A percentile compares a stretch with the other conserved stretches of the same genome.
phyloP scores from a whole-genome alignment of 2,113 vertebrate species.

The Copsychus sechellarum region DNA sequence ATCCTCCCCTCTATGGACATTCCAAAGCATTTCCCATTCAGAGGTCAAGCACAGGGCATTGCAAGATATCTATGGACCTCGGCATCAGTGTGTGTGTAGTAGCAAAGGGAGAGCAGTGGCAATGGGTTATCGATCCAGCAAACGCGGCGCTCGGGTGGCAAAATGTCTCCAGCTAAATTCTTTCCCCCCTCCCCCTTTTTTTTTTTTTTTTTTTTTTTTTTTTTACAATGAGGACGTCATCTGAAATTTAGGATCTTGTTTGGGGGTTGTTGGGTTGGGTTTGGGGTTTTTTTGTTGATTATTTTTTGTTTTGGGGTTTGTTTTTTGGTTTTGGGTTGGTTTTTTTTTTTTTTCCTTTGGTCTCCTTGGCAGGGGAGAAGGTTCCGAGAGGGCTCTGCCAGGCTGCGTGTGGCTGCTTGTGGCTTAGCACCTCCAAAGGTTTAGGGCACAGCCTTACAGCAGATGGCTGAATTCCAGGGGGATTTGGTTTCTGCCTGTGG shows the following conservation, averaged over 20 bases:
- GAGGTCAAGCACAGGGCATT: constrained; percentile 86
- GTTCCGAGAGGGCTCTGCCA: constrained; percentile 12
- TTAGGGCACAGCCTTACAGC: constrained; percentile 14
- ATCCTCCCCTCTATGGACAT: constrained; percentile 88
- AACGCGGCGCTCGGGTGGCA: constrained; percentile 13
- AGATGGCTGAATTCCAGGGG: constrained; percentile 38
- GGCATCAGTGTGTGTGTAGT: constrained; percentile 60
- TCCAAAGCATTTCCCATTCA: constrained; percentile 92
- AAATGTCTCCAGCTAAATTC: not conserved
- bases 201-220: not conserved
- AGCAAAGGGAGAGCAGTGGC: constrained; percentile 68
- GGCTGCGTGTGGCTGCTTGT: constrained; percentile 31
- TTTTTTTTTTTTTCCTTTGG: not conserved
- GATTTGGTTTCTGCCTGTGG: constrained; percentile 36
- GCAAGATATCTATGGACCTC: constrained; percentile 76
- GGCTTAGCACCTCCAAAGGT: constrained; percentile 51
- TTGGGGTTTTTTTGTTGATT: not conserved
- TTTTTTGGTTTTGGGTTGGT: not conserved
- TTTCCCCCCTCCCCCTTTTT: not conserved
- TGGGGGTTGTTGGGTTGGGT: constrained; percentile 1
- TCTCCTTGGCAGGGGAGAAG: constrained; percentile 19
- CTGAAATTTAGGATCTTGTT: constrained; percentile 35
- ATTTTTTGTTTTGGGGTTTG: not conserved
- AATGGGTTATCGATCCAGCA: constrained; percentile 29
- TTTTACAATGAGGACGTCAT: not conserved